Conservation (phyloP, 2,797 vertebrate genomes). For the Amblyopsis hoosieri region DNA sequence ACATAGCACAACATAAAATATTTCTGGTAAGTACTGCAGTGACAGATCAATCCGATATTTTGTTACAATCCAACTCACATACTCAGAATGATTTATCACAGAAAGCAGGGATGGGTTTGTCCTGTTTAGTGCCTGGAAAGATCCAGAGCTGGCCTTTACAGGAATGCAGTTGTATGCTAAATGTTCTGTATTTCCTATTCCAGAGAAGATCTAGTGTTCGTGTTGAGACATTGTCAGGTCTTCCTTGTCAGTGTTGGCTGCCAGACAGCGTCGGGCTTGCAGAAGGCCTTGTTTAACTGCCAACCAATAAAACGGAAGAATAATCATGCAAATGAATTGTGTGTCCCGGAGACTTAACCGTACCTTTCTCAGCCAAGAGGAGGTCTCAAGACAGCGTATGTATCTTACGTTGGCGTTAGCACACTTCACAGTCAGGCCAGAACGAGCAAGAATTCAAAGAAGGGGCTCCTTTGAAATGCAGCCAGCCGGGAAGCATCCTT, state of each 20-base stretch:
- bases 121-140: conserved; percentile 9
- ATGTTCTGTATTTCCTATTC: not conserved
- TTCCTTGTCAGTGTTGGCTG: conserved; percentile 26
- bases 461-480: conserved; percentile 40
- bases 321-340: conserved; percentile 33
- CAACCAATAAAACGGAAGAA: conserved; percentile 40
- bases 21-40: too few relatives aligned
- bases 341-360: conserved; percentile 31
- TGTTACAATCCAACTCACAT: not conserved
- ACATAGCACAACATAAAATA: too few relatives aligned
- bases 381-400: conserved; percentile 18
- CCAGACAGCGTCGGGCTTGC: conserved; percentile 23
- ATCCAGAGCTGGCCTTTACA: not conserved
- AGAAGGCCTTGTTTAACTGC: conserved; percentile 38
- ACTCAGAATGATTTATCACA: conserved; percentile 1
- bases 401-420: conserved; percentile 20
- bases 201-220: conserved; percentile 23
- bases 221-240: conserved; percentile 36
- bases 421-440: conserved; percentile 29
- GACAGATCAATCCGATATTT: too few relatives aligned
- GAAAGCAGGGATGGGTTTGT: conserved; percentile 1
- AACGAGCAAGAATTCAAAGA: conserved; percentile 36
- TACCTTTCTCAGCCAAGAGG: conserved; percentile 27
- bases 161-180: not conserved
- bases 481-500: conserved; percentile 45